Base-by-base conservation (phyloP, 1,140 invertebrate species). In the Cardiocondyla obscurior region DNA sequence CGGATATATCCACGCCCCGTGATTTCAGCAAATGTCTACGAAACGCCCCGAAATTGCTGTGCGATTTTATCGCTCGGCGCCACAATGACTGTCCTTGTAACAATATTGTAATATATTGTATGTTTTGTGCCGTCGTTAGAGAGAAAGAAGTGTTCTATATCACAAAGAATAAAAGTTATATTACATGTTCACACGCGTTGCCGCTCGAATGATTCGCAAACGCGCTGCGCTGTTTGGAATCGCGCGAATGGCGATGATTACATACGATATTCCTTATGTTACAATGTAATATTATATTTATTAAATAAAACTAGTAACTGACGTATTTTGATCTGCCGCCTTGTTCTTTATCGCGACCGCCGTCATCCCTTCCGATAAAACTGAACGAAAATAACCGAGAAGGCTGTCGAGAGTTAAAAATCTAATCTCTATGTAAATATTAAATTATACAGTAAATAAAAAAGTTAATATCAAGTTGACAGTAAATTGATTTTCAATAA, bases 231-330 rank as follows among this genome's bases (percentile, higher is more conserved):
- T 69, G 53, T 49, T 46, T 51, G 74, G 51, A 42, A 79, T 77
- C 60, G 64, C 39, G 82, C 22, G 55, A 81, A 76, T 82, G 53
- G 79, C 62, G 64, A 89, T 44, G 58, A 89, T 84, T 82, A 86
- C 44, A 73, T 83, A 84, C 76, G 83, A 85, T 88, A 89, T 88
- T 89, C 84, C 85, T 91, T 90, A 85, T 81, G 88, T 91, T 91
- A 90, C 73, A 44, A 90, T 91, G 90, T 91, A 91, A 90, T 85
- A 90, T 89, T 91, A 90, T 91, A 91, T 91, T 91, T 91, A 91
- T 91, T 91, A 84, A 90, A 90, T 90, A 91, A 90, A 90, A 58
- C 86, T 90, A 91, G 83, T 87, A 85, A 90, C 79, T 90, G 88
- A 86, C 83, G 76, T 90, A 90, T 90, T 90, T 90, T 89, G 79